Conservation (phyloP, 2,797 vertebrate genomes). For the Coracias cyanogaster region DNA sequence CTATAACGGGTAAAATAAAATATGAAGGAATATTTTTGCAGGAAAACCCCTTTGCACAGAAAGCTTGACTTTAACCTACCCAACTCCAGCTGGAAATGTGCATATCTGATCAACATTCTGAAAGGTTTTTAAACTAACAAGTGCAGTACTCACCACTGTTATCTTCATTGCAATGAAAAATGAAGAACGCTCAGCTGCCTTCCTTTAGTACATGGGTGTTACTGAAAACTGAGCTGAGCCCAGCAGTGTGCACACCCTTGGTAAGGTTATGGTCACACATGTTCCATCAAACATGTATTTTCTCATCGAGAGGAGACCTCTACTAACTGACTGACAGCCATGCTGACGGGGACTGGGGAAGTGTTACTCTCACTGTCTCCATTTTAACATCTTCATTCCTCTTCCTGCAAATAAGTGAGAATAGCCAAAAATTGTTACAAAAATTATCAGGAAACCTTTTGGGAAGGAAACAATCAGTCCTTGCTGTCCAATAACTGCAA, state of each 20-base stretch:
- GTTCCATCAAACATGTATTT: background rate
- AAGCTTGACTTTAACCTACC: background rate
- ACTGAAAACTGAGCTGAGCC: accelerated
- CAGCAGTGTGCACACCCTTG: background rate
- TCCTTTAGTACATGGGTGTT: background rate
- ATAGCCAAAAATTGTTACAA: background rate
- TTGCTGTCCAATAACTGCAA: background rate
- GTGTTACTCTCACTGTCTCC: background rate
- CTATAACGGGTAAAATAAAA: background rate
- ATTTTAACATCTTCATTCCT: background rate
- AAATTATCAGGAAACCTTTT: background rate
- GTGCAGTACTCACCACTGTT: background rate
- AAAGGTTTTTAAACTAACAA: background rate
- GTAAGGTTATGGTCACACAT: background rate
- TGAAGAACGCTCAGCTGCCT: background rate
- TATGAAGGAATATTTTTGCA: accelerated
- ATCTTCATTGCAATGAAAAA: background rate
- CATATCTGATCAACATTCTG: background rate
- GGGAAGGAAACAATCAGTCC: background rate
- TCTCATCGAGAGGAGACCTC: background rate
- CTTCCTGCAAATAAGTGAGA: background rate
- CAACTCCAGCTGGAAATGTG: background rate
- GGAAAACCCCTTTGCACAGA: background rate
- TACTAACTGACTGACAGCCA: background rate
- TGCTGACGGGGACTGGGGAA: accelerated